Evolutionary conservation across 2,797 vertebrate species (phyloP), one percentile per base, ranked within the genome.

Genomic region (Chloroceryle inda): DNA sequence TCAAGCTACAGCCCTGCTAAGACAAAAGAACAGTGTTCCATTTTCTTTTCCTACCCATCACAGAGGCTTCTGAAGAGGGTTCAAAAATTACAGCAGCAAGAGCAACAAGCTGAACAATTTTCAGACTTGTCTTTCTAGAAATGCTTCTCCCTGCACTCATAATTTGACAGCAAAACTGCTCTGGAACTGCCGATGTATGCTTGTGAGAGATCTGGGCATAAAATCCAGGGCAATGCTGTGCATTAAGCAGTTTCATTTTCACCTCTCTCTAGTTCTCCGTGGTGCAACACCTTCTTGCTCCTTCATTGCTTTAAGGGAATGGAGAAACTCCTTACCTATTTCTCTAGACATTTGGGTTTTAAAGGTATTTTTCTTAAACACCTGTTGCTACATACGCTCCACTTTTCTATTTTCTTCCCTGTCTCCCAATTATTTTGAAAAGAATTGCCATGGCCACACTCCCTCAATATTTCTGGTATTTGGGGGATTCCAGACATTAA

Each of bases 351-450:
- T 82, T 68, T 74, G 19, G 5, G 24, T 42, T 86, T 79, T 58
- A 84, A 88, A 89, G 37, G 24, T 22, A 40, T 63, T 69, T 87
- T 80, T 42, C 37, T 56, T 18, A 31, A 67, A 22, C 10, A 31
- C 42, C 47, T 77, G 26, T 64, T 92, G 47, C 67, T 79, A 26
- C 31, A 19, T 49, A 35, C 26, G 33, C 35, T 72, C 83, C 20
- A 4, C 27, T 88, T 84, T 59, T 62, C 76, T 78, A 18, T 88
- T 92, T 89, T 75, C 62, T 66, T 88, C 42, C 18, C 33, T 68
- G 88, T 89, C 52, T 78, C 71, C 27, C 83, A 90, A 50, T 94
- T 94, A 88, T 88, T 94, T 81, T 86, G 50, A 88, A 94, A 89
- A 88, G 55, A 87, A 87, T 61, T 85, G 47, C 63, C 50, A 35